phyloP scores from a whole-genome alignment of 2,113 vertebrate genomes.

The Myotis davidii region DNA sequence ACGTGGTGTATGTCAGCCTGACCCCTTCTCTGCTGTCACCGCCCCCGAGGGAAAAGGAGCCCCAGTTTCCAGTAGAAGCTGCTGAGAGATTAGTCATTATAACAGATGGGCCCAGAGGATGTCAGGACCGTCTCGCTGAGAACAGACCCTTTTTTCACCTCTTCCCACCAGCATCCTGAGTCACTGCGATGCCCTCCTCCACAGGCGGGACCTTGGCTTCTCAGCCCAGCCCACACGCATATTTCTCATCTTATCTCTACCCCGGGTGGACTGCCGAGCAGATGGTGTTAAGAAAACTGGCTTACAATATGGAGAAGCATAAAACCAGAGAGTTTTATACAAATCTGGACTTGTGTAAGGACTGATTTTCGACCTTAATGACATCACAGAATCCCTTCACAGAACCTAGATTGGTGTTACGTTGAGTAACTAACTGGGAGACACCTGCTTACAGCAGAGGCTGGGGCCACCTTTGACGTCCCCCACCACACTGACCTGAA shows the following conservation, averaged over 20 bases:
- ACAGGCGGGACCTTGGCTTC: not conserved
- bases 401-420: not conserved
- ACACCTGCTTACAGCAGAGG: not conserved
- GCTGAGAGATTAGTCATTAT: not conserved
- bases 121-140: not conserved
- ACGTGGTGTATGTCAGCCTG: not conserved
- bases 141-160: not conserved
- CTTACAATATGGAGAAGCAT: not conserved
- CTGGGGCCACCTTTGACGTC: not conserved
- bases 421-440: not conserved
- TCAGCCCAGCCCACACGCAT: too few relatives aligned
- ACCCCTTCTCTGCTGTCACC: not conserved
- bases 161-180: not conserved
- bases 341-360: not conserved
- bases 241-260: not conserved
- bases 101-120: not conserved
- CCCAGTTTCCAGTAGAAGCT: not conserved
- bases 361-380: not conserved
- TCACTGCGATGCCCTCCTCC: not conserved
- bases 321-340: not conserved
- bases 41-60: not conserved
- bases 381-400: not conserved
- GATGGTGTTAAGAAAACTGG: not conserved
- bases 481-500: not conserved
- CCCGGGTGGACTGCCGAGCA: not conserved